These are phyloP conservation scores for Scomber colias DNA, from an alignment of 2,113 vertebrate genomes.

Conservation along the genomic window DNA sequence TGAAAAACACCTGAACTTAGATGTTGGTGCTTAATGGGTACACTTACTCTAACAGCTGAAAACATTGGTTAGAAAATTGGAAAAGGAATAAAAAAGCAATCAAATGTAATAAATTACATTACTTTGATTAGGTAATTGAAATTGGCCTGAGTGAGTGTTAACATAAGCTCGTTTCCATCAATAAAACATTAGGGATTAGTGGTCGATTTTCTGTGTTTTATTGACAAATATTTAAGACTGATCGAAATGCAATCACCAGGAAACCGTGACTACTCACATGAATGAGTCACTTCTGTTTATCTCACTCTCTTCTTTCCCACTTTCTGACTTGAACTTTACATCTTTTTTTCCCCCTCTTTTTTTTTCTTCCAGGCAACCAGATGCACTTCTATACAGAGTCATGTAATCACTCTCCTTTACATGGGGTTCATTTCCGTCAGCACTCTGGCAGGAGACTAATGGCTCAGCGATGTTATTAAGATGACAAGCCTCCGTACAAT, in stretches of 20 bases:
- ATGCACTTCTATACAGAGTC: constrained; percentile 43
- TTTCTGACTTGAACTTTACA: constrained; percentile 13
- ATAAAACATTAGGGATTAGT: constrained; percentile 36
- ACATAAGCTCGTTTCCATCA: constrained; percentile 7
- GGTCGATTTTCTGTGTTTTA: constrained; percentile 38
- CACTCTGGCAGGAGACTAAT: constrained; percentile 61
- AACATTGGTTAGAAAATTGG: no score
- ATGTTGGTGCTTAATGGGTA: no score
- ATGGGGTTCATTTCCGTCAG: constrained; percentile 55
- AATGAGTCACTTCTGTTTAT: constrained; percentile 28
- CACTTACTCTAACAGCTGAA: no score
- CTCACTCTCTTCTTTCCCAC: not conserved
- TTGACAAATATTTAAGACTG: constrained; percentile 45
- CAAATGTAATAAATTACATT: no score
- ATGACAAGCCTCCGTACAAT: constrained; percentile 63
- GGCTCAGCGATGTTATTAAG: constrained; percentile 52
- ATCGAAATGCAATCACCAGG: constrained; percentile 27
- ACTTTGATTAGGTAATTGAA: no score
- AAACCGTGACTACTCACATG: constrained; percentile 13
- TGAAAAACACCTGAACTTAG: no score
- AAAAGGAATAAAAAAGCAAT: no score
- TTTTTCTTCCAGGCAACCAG: constrained; percentile 38
- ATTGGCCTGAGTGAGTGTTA: no score
- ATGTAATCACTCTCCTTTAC: constrained; percentile 35
- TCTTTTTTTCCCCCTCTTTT: not conserved